A percentile compares a stretch with the other conserved stretches of the same genome.
Evolutionary conservation across 1,140 invertebrate species (phyloP).

Genomic region (Micrasema minimum): DNA sequence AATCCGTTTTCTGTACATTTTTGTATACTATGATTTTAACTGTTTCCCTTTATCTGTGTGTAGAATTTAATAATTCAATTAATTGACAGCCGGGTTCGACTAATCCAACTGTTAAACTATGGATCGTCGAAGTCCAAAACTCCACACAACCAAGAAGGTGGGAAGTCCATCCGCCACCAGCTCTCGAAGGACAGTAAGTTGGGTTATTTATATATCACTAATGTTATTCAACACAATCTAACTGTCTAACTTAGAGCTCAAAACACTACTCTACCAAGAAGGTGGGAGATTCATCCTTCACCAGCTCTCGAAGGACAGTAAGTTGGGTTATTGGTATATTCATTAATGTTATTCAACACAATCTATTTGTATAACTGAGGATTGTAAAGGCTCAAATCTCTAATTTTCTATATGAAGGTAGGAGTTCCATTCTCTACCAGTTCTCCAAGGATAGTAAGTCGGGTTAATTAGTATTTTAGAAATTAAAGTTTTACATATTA

Average conservation of each 20-base stretch:
- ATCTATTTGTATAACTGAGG: slow-evolving; percentile 84
- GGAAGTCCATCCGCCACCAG: slow-evolving; percentile 75
- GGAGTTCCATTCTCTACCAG: slow-evolving; percentile 75
- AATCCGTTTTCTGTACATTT: too few species aligned
- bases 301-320: slow-evolving; percentile 77
- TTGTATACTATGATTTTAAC: too few species aligned
- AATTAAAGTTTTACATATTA: too few species aligned
- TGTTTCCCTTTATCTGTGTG: background rate
- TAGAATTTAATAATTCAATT: background rate
- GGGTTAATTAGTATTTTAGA: too few species aligned
- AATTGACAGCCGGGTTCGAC: slow-evolving; percentile 78
- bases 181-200: slow-evolving; percentile 77
- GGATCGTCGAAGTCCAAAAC: slow-evolving; percentile 82
- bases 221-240: too few species aligned
- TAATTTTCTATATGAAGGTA: slow-evolving; percentile 70
- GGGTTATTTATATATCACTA: too few species aligned
- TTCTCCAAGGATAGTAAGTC: slow-evolving; percentile 78
- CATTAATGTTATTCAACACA: too few species aligned
- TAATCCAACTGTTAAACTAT: slow-evolving; percentile 84
- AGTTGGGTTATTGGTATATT: slow-evolving; percentile 57
- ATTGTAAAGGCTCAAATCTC: slow-evolving; percentile 76
- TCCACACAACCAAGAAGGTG: slow-evolving; percentile 69
- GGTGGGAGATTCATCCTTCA: slow-evolving; percentile 75
- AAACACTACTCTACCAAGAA: slow-evolving; percentile 71
- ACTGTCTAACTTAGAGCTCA: slow-evolving; percentile 80